A percentile compares a stretch with the other conserved stretches of the same genome.
Conservation (phyloP, 23 tunicate species). For the Clavelina lepadiformis region DNA sequence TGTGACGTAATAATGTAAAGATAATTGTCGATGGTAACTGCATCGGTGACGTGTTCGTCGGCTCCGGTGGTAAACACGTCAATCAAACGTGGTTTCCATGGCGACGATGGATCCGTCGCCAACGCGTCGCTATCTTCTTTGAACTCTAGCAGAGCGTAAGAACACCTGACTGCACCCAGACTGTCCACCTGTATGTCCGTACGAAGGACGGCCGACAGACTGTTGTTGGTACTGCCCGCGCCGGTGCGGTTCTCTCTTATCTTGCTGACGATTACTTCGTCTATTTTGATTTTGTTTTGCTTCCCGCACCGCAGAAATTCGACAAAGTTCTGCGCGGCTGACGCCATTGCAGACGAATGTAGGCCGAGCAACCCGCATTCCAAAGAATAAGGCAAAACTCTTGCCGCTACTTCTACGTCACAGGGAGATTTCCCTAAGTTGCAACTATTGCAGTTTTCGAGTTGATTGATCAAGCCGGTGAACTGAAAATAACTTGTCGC, state of each 20-base stretch:
- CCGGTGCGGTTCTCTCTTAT: not conserved
- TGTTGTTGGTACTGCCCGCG: not conserved
- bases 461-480: slow-evolving; percentile 3
- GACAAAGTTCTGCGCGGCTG: slow-evolving; percentile 4
- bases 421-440: not conserved
- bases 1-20: slow-evolving; percentile 24
- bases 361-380: slow-evolving; percentile 14
- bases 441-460: not conserved
- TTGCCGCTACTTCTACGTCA: not conserved
- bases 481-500: slow-evolving; percentile 26
- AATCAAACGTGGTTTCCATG: slow-evolving; percentile 12
- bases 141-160: slow-evolving; percentile 21
- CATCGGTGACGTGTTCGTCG: slow-evolving; percentile 15
- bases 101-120: not conserved
- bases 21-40: slow-evolving; percentile 11
- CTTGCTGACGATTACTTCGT: not conserved
- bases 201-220: slow-evolving; percentile 4
- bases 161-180: not conserved
- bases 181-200: slow-evolving; percentile 9
- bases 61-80: not conserved
- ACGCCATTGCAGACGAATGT: not conserved
- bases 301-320: slow-evolving; percentile 8
- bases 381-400: slow-evolving; percentile 8
- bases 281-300: not conserved
- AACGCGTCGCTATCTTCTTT: not conserved